Evolutionary conservation across 2,797 vertebrate genomes (phyloP), one percentile per base, ranked within the genome.

Genomic region (Pseudopleuronectes americanus): DNA sequence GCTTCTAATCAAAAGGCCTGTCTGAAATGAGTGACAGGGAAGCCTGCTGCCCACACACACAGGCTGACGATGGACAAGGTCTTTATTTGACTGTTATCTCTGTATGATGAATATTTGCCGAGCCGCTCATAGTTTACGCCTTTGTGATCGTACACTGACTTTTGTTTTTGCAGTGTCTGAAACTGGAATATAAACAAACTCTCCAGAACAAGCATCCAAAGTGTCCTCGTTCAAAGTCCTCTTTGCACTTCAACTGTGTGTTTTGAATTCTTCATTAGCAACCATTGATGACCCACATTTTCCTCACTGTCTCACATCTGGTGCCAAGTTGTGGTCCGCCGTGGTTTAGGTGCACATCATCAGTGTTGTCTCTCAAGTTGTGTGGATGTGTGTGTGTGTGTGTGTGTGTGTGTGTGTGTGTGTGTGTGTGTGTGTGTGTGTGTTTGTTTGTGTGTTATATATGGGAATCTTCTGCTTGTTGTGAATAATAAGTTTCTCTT

Each of bases 11-110:
- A 84, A 76, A 83, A 17, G 24, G 23, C 8, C 38, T 69, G 71
- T 81, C 77, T 74, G 48, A 68, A 70, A 71, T 82, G 80, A 87
- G 28, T 76, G 83, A 68, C 81, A 75, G 58, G 10, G 45, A 21
- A 36, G 41, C 55, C 41, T 31, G 77, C 65, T 67, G n/a, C 38
- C 13, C 68, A 68, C 47, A 64, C 60, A 48, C 58, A 33, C 56
- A 68, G 58, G 57, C 36, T 64, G 71, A 78, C 76, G 80, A 45
- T 8, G 77, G 74, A 84, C 69, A 70, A 64, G 70, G 73, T 76
- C 49, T 74, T 80, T 53, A 48, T 65, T 68, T 74, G 53, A 17
- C 7, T 78, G 63, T 76, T 26, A 43, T 26, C 58, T 19, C 17
- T 33, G 54, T 77, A 62, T 62, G 78, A 83, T 81, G 55, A 75